A percentile compares a stretch with the other conserved stretches of the same genome.
phyloP scores from a whole-genome alignment of 2,888 invertebrate species.

The Cataglyphis albicans region DNA sequence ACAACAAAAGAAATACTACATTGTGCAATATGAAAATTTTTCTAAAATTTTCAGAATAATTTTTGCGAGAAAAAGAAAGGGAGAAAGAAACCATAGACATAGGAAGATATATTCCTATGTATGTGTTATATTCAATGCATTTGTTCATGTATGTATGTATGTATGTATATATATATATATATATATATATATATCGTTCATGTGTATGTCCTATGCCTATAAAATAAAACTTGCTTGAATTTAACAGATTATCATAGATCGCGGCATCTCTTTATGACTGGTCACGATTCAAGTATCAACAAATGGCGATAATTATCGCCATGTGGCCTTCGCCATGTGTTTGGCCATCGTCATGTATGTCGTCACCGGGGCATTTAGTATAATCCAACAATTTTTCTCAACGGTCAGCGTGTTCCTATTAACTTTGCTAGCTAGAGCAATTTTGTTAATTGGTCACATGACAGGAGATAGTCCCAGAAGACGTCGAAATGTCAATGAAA shows the following conservation, averaged over 20 bases:
- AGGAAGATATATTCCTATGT: too few relatives aligned
- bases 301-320: conserved; percentile 38
- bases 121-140: too few relatives aligned
- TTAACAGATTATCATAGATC: not conserved
- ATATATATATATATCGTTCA: too few relatives aligned
- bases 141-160: too few relatives aligned
- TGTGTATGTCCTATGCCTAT: too few relatives aligned
- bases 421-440: conserved; percentile 16
- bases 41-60: not conserved
- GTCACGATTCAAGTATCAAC: not conserved
- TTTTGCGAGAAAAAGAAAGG: not conserved
- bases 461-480: not conserved
- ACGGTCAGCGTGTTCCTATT: conserved; percentile 36
- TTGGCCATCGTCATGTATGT: conserved; percentile 24
- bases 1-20: not conserved
- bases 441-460: conserved; percentile 1
- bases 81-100: too few relatives aligned
- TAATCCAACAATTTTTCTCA: conserved; percentile 21
- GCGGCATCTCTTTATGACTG: not conserved
- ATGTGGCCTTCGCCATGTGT: conserved; percentile 20
- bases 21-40: not conserved
- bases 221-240: conserved; percentile 9
- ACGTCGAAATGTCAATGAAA: not conserved
- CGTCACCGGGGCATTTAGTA: conserved; percentile 17
- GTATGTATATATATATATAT: too few relatives aligned